These are phyloP conservation scores for Stegana nigrithorax DNA, from an alignment of 2,888 invertebrate genomes.

Conservation along the genomic window DNA sequence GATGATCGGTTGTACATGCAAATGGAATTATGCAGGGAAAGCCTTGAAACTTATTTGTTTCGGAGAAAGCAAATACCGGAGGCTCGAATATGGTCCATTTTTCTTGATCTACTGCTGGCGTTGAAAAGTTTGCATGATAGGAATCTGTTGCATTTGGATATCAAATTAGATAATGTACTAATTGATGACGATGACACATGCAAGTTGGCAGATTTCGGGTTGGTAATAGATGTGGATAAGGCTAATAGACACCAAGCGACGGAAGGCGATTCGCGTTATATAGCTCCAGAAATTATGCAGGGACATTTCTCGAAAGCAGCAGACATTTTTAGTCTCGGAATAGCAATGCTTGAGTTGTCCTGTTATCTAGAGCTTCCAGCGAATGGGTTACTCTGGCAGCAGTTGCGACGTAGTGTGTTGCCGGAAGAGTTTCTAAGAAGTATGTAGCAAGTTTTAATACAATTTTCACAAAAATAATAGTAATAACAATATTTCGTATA, in stretches of 20 bases:
- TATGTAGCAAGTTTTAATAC: conserved; percentile 41
- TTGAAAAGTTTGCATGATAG: conserved; percentile 77
- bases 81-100: conserved; percentile 74
- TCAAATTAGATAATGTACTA: conserved; percentile 83
- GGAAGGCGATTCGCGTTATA: conserved; percentile 82
- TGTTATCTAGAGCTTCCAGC: conserved; percentile 78
- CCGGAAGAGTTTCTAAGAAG: conserved; percentile 69
- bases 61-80: conserved; percentile 73
- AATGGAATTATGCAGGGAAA: conserved; percentile 77
- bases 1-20: conserved; percentile 76
- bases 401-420: conserved; percentile 72
- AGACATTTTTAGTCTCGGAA: conserved; percentile 81
- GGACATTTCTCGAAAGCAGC: conserved; percentile 76
- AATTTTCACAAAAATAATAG: neutral
- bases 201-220: conserved; percentile 80
- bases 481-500: conserved; percentile 19
- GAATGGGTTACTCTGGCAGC: conserved; percentile 78
- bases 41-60: conserved; percentile 73
- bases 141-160: conserved; percentile 79
- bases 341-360: conserved; percentile 78
- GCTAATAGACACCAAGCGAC: conserved; percentile 71
- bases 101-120: conserved; percentile 74
- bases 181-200: conserved; percentile 75
- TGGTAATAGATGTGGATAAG: conserved; percentile 75
- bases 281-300: conserved; percentile 79